A percentile compares a stretch with the other conserved stretches of the same genome.
Evolutionary conservation across 2,888 invertebrate species (phyloP).

Genomic region (Lottia scabra): DNA sequence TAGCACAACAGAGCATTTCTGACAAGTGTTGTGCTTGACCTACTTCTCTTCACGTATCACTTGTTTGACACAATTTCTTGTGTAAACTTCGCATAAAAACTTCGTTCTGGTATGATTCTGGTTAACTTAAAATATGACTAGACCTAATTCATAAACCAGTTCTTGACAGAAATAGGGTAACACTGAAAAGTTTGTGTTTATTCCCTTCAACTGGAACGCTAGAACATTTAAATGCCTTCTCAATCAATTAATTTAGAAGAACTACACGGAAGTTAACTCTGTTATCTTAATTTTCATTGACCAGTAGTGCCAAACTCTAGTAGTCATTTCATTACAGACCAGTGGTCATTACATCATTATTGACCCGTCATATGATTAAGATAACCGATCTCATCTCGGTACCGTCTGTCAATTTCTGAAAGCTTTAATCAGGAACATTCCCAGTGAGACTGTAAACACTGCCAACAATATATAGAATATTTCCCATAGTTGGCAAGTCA

Average conservation of each 20-base stretch:
- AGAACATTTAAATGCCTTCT: neutral
- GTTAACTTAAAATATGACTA: too few species aligned
- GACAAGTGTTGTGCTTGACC: too few species aligned
- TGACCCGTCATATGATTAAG: neutral
- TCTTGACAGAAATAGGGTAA: neutral
- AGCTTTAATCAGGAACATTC: neutral
- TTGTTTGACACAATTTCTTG: too few species aligned
- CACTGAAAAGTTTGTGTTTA: neutral
- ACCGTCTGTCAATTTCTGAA: neutral
- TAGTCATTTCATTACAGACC: neutral
- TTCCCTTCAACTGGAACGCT: neutral
- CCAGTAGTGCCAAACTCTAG: neutral
- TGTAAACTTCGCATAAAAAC: too few species aligned
- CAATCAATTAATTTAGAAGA: neutral
- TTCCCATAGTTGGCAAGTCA: constrained; percentile 1
- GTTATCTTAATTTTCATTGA: neutral
- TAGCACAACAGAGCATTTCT: too few species aligned
- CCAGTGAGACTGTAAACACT: neutral
- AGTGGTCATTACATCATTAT: neutral
- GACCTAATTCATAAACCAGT: too few species aligned
- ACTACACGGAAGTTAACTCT: neutral
- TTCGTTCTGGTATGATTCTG: too few species aligned
- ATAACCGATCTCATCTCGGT: neutral
- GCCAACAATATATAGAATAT: neutral
- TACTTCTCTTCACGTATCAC: too few species aligned